Evolutionary conservation across 2,113 vertebrate genomes (phyloP).

Genomic region (Eulemur rufifrons): DNA sequence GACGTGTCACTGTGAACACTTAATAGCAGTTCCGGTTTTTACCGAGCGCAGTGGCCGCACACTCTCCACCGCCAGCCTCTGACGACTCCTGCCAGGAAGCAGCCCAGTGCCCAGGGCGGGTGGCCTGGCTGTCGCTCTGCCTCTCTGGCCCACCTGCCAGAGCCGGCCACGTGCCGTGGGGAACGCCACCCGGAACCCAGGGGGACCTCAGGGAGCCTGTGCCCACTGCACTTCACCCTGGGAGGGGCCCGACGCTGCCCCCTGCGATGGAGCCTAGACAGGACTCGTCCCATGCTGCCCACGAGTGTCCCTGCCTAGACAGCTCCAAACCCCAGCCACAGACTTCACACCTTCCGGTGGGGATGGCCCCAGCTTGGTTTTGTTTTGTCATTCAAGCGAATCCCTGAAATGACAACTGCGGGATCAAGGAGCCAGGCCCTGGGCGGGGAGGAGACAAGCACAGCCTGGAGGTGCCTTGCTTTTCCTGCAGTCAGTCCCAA

Average conservation of each 20-base stretch:
- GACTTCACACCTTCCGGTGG: too few relatives aligned
- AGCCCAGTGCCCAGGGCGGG: rapidly evolving
- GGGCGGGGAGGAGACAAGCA: neutral
- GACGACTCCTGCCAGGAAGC: neutral
- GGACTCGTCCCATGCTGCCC: neutral
- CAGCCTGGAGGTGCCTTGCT: rapidly evolving
- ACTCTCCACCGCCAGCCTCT: neutral
- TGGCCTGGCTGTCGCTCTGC: too few relatives aligned
- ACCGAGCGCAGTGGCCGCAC: rapidly evolving
- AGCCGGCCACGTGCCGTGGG: neutral
- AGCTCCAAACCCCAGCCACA: neutral
- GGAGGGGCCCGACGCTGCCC: neutral
- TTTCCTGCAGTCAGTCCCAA: neutral
- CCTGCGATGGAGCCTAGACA: neutral
- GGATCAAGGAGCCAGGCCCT: neutral
- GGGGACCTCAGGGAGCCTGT: neutral
- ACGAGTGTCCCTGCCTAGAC: neutral
- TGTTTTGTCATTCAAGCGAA: neutral
- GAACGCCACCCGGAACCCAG: rapidly evolving
- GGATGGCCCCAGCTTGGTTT: neutral
- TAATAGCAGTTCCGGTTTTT: rapidly evolving
- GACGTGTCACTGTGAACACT: neutral
- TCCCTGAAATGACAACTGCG: neutral
- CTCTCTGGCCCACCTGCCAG: neutral
- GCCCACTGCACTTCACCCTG: neutral